These are phyloP conservation scores for Dipodomys merriami DNA, from an alignment of 2,113 vertebrate genomes.

Conservation along the genomic window DNA sequence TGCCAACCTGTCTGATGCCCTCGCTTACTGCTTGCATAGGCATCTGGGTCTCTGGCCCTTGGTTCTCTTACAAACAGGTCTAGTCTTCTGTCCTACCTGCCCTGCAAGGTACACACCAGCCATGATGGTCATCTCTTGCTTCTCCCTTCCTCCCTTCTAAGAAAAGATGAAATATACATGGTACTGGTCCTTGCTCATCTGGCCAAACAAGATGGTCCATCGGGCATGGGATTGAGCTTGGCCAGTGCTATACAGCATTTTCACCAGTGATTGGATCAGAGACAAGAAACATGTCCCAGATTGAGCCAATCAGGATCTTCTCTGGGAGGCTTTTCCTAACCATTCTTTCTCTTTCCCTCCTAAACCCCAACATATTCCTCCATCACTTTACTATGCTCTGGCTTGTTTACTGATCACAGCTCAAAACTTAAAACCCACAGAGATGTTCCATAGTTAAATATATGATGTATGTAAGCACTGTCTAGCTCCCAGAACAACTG, in stretches of 20 bases:
- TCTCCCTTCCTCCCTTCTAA: conserved; percentile 32
- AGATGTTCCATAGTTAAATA: conserved; percentile 47
- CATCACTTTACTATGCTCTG: conserved; percentile 38
- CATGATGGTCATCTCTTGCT: neutral
- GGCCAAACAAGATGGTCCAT: neutral
- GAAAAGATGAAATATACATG: neutral
- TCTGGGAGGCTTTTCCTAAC: neutral
- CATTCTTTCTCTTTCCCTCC: neutral
- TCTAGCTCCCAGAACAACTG: neutral
- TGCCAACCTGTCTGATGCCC: neutral
- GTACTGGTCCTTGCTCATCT: neutral
- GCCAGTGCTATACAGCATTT: neutral
- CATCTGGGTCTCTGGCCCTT: neutral
- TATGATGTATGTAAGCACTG: neutral
- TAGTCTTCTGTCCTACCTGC: neutral
- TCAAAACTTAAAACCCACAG: conserved; percentile 39
- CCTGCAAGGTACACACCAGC: neutral
- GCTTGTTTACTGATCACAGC: conserved; percentile 47
- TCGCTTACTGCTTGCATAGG: neutral
- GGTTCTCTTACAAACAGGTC: neutral
- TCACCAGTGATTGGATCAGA: neutral
- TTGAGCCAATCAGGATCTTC: neutral
- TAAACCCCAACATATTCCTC: neutral
- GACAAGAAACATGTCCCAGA: neutral
- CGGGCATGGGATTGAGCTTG: neutral